Evolutionary conservation across 2,113 vertebrate genomes (phyloP).

Genomic region (Myrmecobius fasciatus): DNA sequence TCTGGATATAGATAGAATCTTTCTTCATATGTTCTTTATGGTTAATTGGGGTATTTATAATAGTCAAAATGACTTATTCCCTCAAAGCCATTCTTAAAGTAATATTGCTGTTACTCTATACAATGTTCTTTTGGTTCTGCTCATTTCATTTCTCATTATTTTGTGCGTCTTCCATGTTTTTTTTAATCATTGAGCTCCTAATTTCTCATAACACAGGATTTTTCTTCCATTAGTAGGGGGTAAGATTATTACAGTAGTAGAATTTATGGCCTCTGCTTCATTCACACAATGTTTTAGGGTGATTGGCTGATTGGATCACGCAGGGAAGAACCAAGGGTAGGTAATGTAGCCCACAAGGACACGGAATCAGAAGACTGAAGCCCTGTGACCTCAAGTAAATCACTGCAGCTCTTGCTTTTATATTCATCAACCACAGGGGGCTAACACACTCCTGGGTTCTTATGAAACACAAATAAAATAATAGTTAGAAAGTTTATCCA

Average conservation of each 20-base stretch:
- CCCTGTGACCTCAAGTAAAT: neutral
- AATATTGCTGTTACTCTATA: no score
- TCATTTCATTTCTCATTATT: no score
- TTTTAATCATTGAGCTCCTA: no score
- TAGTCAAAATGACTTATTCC: no score
- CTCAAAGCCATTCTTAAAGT: no score
- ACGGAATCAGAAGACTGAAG: neutral
- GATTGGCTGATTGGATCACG: neutral
- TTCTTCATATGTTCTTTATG: no score
- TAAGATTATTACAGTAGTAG: neutral
- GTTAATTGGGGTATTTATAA: no score
- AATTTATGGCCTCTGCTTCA: neutral
- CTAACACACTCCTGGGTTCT: neutral
- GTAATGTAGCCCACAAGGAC: neutral
- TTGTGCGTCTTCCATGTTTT: no score
- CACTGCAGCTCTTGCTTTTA: neutral
- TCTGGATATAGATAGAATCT: no score
- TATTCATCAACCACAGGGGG: neutral
- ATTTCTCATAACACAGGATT: neutral
- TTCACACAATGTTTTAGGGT: neutral
- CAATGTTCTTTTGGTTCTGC: no score
- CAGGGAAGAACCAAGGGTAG: neutral
- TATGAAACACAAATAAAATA: neutral
- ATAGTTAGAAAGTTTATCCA: neutral
- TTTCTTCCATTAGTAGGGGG: neutral